A percentile compares a stretch with the other conserved stretches of the same genome.
Conservation (phyloP, 2,113 vertebrate genomes). For the Orycteropus afer region DNA sequence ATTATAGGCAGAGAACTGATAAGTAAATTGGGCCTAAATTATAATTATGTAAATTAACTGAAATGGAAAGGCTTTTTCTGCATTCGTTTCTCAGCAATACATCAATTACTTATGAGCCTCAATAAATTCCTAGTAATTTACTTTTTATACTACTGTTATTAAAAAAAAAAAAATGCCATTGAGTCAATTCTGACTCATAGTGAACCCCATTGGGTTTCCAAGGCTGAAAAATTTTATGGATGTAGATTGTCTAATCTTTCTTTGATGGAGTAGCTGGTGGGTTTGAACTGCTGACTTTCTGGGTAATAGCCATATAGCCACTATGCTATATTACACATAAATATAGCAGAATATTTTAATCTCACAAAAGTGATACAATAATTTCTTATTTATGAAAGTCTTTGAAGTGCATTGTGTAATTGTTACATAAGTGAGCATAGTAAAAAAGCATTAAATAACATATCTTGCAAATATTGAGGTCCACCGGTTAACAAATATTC, state of each 20-base stretch:
- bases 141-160: background rate
- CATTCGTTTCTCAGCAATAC: constrained; percentile 50
- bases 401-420: background rate
- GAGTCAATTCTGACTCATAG: no score
- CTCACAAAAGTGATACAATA: constrained; percentile 10
- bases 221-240: no score
- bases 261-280: no score
- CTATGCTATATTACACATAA: constrained; percentile 15
- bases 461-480: constrained; percentile 9
- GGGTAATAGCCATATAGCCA: no score
- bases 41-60: constrained; percentile 72
- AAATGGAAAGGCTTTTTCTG: constrained; percentile 59
- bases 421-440: background rate
- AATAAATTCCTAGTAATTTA: background rate
- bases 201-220: no score
- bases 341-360: constrained; percentile 52
- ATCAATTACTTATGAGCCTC: constrained; percentile 72
- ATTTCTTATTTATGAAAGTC: constrained; percentile 37
- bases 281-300: no score
- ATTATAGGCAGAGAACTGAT: constrained; percentile 57
- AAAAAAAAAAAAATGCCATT: no score
- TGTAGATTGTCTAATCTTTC: no score
- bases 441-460: constrained; percentile 70
- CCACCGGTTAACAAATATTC: constrained; percentile 21
- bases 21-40: constrained; percentile 62